Conservation (phyloP, 2,113 vertebrate genomes). For the Pardalotus punctatus region DNA sequence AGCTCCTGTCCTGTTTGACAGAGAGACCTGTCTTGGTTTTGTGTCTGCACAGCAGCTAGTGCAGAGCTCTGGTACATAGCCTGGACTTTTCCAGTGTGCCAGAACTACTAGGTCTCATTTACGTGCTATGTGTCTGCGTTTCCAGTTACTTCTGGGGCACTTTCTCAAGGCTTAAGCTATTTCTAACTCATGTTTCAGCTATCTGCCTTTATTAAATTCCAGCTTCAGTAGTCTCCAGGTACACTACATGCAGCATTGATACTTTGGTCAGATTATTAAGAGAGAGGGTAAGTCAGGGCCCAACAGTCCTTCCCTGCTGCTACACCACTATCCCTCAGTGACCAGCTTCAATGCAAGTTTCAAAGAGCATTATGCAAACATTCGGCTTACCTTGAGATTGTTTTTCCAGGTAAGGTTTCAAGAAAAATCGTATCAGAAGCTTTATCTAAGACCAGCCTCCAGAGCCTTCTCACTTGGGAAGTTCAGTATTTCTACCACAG, state of each 20-base stretch:
- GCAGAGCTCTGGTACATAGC: neutral
- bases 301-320: neutral
- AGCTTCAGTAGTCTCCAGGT: neutral
- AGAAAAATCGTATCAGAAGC: slow-evolving; percentile 43
- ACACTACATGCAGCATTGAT: neutral
- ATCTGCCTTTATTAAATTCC: neutral
- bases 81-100: neutral
- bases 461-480: neutral
- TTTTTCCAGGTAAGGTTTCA: slow-evolving; percentile 60
- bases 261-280: neutral
- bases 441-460: slow-evolving; percentile 23
- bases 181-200: neutral
- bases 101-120: neutral
- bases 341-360: neutral
- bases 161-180: neutral
- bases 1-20: neutral
- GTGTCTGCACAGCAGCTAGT: neutral
- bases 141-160: neutral
- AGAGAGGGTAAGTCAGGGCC: neutral
- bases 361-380: slow-evolving; percentile 22
- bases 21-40: neutral
- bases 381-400: neutral
- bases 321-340: neutral
- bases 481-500: neutral
- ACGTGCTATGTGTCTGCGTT: fast-evolving